Evolutionary conservation across 2,888 invertebrate genomes (phyloP).

Genomic region (Gortyna flavago): DNA sequence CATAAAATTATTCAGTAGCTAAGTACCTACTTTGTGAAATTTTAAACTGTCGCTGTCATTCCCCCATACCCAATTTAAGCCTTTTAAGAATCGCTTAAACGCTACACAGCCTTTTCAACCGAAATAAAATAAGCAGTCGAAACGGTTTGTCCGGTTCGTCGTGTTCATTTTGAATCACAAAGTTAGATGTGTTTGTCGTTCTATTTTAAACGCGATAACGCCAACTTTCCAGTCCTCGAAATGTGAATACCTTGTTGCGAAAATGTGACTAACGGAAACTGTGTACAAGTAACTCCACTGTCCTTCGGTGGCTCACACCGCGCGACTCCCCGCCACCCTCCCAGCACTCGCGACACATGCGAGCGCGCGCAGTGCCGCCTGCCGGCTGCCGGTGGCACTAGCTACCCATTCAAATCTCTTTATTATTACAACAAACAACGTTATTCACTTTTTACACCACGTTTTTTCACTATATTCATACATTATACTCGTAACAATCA

Average conservation of each 20-base stretch:
- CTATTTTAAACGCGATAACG: conserved; percentile 90
- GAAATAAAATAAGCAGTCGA: conserved; percentile 67
- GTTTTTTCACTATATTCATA: conserved; percentile 51
- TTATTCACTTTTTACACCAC: conserved; percentile 60
- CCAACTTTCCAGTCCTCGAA: conserved; percentile 89
- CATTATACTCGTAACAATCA: conserved; percentile 38
- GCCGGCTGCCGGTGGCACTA: conserved; percentile 31
- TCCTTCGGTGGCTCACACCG: conserved; percentile 74
- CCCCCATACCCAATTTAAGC: conserved; percentile 42
- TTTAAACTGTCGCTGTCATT: conserved; percentile 36
- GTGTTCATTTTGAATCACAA: conserved; percentile 89
- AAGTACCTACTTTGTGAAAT: conserved; percentile 11
- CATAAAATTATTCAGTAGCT: conserved; percentile 17
- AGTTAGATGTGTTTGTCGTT: conserved; percentile 89
- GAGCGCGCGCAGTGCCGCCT: conserved; percentile 33
- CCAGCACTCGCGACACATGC: conserved; percentile 31
- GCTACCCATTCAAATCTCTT: conserved; percentile 57
- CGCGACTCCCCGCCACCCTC: conserved; percentile 49
- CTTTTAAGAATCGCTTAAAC: conserved; percentile 55
- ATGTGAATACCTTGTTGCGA: conserved; percentile 90
- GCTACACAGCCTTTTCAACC: conserved; percentile 63
- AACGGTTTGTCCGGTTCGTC: conserved; percentile 75
- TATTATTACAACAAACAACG: conserved; percentile 62
- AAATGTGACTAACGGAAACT: conserved; percentile 90
- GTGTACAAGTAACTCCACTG: conserved; percentile 87